Evolutionary conservation across 2,797 vertebrate genomes (phyloP).

Genomic region (Lateolabrax maculatus): DNA sequence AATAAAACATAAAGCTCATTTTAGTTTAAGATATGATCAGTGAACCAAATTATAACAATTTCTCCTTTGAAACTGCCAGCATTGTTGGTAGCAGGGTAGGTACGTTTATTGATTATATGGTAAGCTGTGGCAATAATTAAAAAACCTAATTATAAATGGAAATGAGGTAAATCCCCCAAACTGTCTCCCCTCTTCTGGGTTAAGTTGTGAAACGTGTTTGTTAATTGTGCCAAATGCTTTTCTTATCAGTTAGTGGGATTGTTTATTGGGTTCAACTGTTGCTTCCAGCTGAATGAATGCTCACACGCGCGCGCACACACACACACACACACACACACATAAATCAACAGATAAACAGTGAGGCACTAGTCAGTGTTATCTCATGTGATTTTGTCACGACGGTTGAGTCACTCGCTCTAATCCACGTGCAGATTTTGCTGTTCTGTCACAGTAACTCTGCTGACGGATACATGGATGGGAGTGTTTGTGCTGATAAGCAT

Average conservation of each 20-base stretch:
- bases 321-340: constrained; percentile 10
- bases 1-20: not conserved
- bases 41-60: not conserved
- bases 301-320: not conserved
- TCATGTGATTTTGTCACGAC: not conserved
- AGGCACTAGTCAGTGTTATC: constrained; percentile 13
- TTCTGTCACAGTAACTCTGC: not conserved
- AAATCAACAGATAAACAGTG: not conserved
- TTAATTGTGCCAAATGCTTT: not conserved
- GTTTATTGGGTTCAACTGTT: constrained; percentile 54
- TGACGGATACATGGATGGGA: not conserved
- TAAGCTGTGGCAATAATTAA: not conserved
- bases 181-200: not conserved
- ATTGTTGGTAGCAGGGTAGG: not conserved
- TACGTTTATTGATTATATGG: not conserved
- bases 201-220: constrained; percentile 34
- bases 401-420: constrained; percentile 2
- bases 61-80: too few species aligned
- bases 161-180: not conserved
- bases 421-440: not conserved
- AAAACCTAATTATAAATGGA: not conserved
- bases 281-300: not conserved
- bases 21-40: not conserved
- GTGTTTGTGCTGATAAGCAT: constrained; percentile 1
- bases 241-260: constrained; percentile 49